Conservation (phyloP, 2,113 vertebrate species). For the Ophthalmolycus amberensis region DNA sequence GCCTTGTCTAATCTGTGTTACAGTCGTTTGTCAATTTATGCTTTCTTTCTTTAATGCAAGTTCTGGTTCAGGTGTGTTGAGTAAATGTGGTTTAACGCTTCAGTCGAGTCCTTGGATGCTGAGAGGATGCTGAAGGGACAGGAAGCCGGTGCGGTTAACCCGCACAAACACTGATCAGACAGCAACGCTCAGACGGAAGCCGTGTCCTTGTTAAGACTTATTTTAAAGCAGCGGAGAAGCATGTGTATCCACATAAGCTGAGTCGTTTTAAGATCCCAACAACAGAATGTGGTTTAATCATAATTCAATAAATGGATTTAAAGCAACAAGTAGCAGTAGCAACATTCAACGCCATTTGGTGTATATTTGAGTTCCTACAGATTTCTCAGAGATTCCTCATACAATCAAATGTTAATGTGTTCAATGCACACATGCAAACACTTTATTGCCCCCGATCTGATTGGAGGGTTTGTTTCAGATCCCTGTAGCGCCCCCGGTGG, state of each 20-base stretch:
- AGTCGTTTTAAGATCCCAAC: neutral
- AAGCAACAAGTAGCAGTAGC: neutral
- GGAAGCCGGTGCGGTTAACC: conserved; percentile 9
- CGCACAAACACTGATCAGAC: conserved; percentile 4
- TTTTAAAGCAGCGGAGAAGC: neutral
- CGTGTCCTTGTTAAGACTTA: neutral
- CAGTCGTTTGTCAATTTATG: neutral
- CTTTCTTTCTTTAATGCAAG: neutral
- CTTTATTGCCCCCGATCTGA: neutral
- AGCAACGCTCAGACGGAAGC: neutral
- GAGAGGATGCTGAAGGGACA: neutral
- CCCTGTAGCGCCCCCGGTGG: conserved; percentile 41
- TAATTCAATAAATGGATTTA: neutral
- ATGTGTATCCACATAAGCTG: neutral
- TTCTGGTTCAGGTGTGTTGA: neutral
- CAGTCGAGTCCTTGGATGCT: neutral
- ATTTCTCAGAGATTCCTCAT: neutral
- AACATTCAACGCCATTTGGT: neutral
- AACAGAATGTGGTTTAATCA: neutral
- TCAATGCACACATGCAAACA: neutral
- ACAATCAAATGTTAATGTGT: neutral
- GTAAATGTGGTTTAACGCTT: neutral
- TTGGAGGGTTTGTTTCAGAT: conserved; percentile 11
- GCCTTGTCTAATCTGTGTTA: conserved; percentile 15
- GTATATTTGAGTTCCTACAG: too few relatives aligned